phyloP scores from a whole-genome alignment of 2,797 vertebrate genomes.

The Danio albolineatus region DNA sequence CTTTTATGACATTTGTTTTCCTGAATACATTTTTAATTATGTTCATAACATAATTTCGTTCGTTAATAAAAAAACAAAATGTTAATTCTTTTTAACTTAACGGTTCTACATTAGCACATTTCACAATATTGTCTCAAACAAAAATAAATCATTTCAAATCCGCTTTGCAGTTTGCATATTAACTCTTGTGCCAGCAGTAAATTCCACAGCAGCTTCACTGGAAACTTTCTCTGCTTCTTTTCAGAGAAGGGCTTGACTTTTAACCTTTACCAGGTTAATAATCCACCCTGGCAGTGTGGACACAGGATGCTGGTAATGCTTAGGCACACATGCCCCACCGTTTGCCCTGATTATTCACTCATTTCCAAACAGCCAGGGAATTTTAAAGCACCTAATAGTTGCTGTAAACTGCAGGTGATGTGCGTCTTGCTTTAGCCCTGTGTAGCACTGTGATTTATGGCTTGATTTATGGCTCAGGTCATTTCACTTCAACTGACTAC shows the following conservation, averaged over 20 bases:
- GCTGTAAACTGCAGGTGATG: constrained; percentile 6
- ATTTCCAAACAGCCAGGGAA: constrained; percentile 41
- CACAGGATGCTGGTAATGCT: constrained; percentile 48
- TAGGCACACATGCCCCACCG: constrained; percentile 47
- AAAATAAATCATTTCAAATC: background rate
- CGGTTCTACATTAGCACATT: background rate
- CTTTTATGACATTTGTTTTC: too few species aligned
- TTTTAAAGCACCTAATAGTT: constrained; percentile 38
- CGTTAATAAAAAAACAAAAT: background rate
- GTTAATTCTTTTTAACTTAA: background rate
- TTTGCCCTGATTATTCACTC: constrained; percentile 49
- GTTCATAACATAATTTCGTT: too few species aligned
- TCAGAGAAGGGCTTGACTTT: constrained; percentile 45
- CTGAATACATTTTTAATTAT: too few species aligned
- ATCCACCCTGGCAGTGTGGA: constrained; percentile 44
- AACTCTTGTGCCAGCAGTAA: constrained; percentile 35
- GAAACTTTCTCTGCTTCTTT: constrained; percentile 53
- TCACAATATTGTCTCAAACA: background rate
- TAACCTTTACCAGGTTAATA: constrained; percentile 60
- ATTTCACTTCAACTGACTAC: constrained; percentile 1
- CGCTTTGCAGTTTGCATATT: constrained; percentile 32
- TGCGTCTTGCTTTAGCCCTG: background rate
- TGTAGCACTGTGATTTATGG: constrained; percentile 6
- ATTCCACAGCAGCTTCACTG: constrained; percentile 33
- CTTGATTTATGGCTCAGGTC: background rate